Conservation (phyloP, 2,888 invertebrate genomes). For the Galerucella calmariensis region DNA sequence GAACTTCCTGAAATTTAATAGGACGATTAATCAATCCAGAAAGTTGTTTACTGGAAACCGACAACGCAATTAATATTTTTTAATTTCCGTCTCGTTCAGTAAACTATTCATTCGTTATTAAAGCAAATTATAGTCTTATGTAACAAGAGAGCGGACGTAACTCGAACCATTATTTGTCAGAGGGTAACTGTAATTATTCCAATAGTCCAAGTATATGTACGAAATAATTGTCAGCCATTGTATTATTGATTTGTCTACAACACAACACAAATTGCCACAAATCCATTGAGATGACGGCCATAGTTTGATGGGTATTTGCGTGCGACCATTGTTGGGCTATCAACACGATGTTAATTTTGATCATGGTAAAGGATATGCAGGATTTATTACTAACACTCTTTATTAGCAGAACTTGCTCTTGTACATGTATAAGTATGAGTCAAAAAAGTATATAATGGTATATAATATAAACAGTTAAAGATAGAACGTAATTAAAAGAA, state of each 20-base stretch:
- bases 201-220: slow-evolving; percentile 29
- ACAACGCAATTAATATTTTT: neutral
- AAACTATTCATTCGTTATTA: slow-evolving; percentile 8
- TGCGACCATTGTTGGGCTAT: slow-evolving; percentile 26
- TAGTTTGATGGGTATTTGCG: slow-evolving; percentile 37
- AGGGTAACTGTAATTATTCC: slow-evolving; percentile 26
- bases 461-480: too few relatives aligned
- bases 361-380: neutral
- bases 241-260: slow-evolving; percentile 39
- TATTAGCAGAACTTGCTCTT: too few relatives aligned
- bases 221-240: slow-evolving; percentile 34
- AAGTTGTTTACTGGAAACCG: slow-evolving; percentile 5
- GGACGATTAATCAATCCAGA: slow-evolving; percentile 1
- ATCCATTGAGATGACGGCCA: slow-evolving; percentile 30
- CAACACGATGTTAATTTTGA: neutral
- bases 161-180: slow-evolving; percentile 26
- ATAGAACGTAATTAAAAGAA: too few relatives aligned
- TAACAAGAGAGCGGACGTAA: slow-evolving; percentile 20
- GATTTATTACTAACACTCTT: too few relatives aligned
- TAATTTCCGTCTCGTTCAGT: neutral
- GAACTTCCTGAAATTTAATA: neutral
- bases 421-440: too few relatives aligned
- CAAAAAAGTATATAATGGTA: too few relatives aligned
- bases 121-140: slow-evolving; percentile 8
- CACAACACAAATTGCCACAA: slow-evolving; percentile 37